A percentile compares a stretch with the other conserved stretches of the same genome.
phyloP scores from a whole-genome alignment of 2,113 vertebrate genomes.

The Forbesichthys agassizii region DNA sequence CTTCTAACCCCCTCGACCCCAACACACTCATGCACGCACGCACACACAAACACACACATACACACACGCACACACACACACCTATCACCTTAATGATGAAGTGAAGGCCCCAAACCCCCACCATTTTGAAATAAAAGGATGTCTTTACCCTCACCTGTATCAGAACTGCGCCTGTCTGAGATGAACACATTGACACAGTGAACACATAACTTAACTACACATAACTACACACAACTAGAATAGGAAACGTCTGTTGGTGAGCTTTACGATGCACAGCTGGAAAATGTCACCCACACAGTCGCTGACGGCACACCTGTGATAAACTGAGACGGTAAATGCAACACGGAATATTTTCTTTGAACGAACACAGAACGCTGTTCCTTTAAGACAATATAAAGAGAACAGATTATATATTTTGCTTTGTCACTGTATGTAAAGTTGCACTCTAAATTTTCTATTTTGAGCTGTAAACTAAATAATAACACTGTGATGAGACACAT shows the following conservation, averaged over 20 bases:
- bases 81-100: conserved; percentile 62
- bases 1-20: conserved; percentile 55
- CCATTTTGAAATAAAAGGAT: conserved; percentile 50
- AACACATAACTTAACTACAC: conserved; percentile 40
- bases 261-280: conserved; percentile 22
- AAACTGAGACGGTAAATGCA: conserved; percentile 29
- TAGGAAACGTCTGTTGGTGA: conserved; percentile 62
- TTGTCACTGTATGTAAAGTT: not conserved
- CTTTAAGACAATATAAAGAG: no score
- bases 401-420: not conserved
- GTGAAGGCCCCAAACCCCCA: conserved; percentile 66
- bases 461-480: no score
- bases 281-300: conserved; percentile 7
- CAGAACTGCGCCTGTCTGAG: conserved; percentile 32
- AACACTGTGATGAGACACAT: no score
- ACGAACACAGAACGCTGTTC: no score
- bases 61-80: conserved; percentile 36
- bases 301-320: conserved; percentile 38
- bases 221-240: conserved; percentile 50
- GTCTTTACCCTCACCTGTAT: conserved; percentile 22
- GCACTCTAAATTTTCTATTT: no score
- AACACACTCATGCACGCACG: conserved; percentile 32
- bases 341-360: conserved; percentile 2
- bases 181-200: conserved; percentile 56
- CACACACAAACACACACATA: not conserved